These are phyloP conservation scores for Athalia cordata DNA, from an alignment of 2,888 invertebrate genomes.

Conservation along the genomic window DNA sequence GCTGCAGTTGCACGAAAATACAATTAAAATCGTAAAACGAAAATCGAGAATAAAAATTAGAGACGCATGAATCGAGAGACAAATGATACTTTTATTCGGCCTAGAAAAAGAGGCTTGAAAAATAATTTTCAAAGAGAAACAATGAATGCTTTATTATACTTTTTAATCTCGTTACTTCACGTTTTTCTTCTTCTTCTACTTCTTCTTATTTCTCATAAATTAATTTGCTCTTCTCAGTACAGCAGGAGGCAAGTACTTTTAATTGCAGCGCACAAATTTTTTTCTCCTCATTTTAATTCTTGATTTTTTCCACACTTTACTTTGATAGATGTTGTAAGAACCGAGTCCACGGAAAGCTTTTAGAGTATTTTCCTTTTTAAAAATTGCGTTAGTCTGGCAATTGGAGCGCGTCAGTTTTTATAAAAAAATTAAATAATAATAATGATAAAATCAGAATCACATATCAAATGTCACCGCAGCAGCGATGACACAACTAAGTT, in stretches of 20 bases:
- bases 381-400: not conserved
- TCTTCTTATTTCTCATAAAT: not conserved
- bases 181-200: not conserved
- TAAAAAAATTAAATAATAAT: too few species aligned
- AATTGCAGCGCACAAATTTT: constrained; percentile 21
- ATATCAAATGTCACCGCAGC: too few species aligned
- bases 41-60: too few species aligned
- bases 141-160: not conserved
- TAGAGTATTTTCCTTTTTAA: not conserved
- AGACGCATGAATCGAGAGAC: too few species aligned
- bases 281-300: constrained; percentile 2
- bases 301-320: not conserved
- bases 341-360: not conserved
- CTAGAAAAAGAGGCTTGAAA: not conserved
- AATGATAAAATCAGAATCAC: too few species aligned
- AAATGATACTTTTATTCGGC: too few species aligned
- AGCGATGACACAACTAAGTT: too few species aligned
- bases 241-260: not conserved
- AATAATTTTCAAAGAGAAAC: constrained; percentile 14
- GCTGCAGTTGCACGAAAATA: too few species aligned
- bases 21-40: too few species aligned
- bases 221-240: constrained; percentile 16
- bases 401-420: too few species aligned
- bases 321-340: not conserved
- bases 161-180: constrained; percentile 24